Conservation (phyloP, 2,888 invertebrate species). For the Erebia ligea region DNA sequence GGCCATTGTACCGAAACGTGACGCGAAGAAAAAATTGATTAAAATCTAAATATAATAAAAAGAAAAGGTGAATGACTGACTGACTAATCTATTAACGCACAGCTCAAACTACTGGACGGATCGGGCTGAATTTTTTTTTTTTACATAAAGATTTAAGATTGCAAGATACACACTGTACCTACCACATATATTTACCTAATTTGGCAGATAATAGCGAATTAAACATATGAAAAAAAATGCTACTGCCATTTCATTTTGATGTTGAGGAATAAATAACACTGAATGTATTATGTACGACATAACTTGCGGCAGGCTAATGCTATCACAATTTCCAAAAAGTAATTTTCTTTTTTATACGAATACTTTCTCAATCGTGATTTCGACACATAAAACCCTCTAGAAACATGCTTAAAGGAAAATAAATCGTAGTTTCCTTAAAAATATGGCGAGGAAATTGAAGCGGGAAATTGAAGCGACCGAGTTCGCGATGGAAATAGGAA, state of each 20-base stretch:
- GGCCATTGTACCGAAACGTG: background rate
- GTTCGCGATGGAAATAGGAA: constrained; percentile 46
- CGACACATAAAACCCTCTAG: constrained; percentile 11
- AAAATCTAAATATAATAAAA: too few relatives aligned
- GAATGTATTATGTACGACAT: background rate
- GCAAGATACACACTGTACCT: too few relatives aligned
- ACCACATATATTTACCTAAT: too few relatives aligned
- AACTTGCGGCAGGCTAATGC: background rate
- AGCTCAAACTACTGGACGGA: too few relatives aligned
- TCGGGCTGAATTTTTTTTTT: too few relatives aligned
- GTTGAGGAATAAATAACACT: too few relatives aligned
- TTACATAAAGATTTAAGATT: too few relatives aligned
- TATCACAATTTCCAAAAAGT: constrained; percentile 5
- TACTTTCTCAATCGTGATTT: constrained; percentile 18
- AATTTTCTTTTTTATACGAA: constrained; percentile 17
- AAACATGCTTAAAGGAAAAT: constrained; percentile 28
- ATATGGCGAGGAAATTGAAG: constrained; percentile 42
- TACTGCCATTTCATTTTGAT: too few relatives aligned
- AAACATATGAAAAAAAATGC: too few relatives aligned
- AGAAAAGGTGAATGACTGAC: too few relatives aligned
- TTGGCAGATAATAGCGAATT: too few relatives aligned
- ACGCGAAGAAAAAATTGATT: background rate
- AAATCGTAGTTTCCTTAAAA: constrained; percentile 32
- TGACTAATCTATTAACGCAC: too few relatives aligned
- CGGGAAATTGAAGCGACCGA: constrained; percentile 44